Evolutionary conservation across 2,113 vertebrate genomes (phyloP).

Genomic region (Cricetomys ansorgei): DNA sequence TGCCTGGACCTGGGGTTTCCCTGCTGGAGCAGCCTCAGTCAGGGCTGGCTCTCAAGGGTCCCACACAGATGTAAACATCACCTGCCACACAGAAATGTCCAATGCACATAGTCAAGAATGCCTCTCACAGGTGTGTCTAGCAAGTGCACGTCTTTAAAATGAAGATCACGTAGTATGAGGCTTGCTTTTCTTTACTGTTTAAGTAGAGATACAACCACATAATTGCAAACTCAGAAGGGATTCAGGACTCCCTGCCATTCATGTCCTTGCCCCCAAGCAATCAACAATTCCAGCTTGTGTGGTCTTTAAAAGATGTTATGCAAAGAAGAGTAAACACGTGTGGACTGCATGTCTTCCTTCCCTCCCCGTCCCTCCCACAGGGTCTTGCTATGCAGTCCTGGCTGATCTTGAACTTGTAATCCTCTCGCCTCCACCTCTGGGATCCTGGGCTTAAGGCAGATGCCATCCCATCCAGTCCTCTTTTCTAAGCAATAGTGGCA

Average conservation of each 20-base stretch:
- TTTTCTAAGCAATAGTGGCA: background rate
- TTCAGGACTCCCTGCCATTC: background rate
- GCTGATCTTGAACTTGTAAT: background rate
- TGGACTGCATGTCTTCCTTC: background rate
- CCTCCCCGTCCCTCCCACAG: background rate
- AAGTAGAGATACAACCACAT: background rate
- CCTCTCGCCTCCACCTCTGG: background rate
- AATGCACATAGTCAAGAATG: too few species aligned
- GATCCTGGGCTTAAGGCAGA: background rate
- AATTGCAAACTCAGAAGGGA: background rate
- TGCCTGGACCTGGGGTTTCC: too few species aligned
- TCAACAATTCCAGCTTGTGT: background rate
- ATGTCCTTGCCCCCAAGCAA: background rate
- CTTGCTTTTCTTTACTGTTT: background rate
- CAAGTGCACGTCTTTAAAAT: background rate
- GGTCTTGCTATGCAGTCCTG: background rate
- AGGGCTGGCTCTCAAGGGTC: background rate
- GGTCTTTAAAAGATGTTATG: background rate
- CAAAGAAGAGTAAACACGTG: accelerated
- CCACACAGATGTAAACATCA: background rate
- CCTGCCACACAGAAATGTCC: background rate
- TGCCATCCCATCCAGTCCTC: too few species aligned
- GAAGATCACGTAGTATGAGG: background rate
- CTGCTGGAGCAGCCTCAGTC: background rate
- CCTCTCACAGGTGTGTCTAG: background rate